Evolutionary conservation across 1,140 invertebrate genomes (phyloP).

Genomic region (Pantala flavescens): DNA sequence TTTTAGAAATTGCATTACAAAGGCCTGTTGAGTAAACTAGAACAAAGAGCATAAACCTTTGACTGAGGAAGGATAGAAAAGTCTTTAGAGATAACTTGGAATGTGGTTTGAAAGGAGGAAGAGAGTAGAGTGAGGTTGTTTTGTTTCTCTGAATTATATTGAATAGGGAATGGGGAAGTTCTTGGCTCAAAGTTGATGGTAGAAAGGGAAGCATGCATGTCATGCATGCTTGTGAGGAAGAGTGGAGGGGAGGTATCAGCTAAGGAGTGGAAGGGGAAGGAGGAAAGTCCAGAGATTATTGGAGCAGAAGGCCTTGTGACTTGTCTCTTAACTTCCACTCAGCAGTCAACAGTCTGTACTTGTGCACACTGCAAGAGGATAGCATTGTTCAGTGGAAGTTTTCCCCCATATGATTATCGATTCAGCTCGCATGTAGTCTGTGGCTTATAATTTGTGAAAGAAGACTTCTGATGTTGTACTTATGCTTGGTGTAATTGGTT

Average conservation of each 20-base stretch:
- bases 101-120: no score
- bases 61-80: no score
- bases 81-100: no score
- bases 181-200: no score
- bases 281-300: background rate
- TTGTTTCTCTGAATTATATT: no score
- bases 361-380: background rate
- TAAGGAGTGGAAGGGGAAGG: background rate
- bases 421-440: background rate
- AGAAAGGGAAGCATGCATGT: no score
- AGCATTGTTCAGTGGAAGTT: background rate
- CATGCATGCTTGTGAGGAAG: no score
- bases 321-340: background rate
- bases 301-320: conserved; percentile 2
- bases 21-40: no score
- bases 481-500: background rate
- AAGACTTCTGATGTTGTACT: background rate
- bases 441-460: background rate
- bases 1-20: no score
- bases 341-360: background rate
- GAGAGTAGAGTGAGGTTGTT: no score
- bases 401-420: background rate
- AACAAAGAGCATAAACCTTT: no score
- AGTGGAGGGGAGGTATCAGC: background rate
- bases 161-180: no score